Base-by-base conservation (phyloP, 2,797 vertebrate species). In the Huso huso region DNA sequence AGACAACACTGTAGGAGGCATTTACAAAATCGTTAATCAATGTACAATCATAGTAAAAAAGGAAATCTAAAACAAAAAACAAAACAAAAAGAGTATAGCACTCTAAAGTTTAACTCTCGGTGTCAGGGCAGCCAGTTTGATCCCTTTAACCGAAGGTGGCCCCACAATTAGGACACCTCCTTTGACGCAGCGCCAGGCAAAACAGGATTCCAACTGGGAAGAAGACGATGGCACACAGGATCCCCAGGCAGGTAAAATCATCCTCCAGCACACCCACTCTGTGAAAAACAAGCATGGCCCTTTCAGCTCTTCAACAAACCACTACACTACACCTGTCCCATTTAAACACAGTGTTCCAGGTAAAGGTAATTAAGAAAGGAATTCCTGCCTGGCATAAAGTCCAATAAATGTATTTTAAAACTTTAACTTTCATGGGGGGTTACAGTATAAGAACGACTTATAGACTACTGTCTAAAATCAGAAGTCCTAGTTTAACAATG, bases 261-360 rank as follows among this genome's bases (percentile, higher is more conserved):
- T 99, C 96, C 82, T 99, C 95, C 86, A 99, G 81, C 64, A 99
- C 96, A 1, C 97, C 97, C 10, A 99, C 96, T 80, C 97, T 99
- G 87, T 1, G 61, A 37, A 37, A 5, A 37, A 4, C 37, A 37
- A 37, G 37, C 37, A 37, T 1, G 37, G 37, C 4, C 37, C 37
- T 37, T 37, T 37, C 37, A 37, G 37, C 37, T 37, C 37, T 37
- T 37, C 37, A 18, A 18, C 18, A 18, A 18, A 18, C 18, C 18
- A 18, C 18, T 18, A 18, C 18, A 18, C 18, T 37, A 37, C 5
- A 37, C 37, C 37, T 37, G 37, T 37, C 37, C 37, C 37, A 37
- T 5, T 37, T 37, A 37, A 37, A 37, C 37, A 37, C 37, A 37
- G 3, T 37, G 37, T 37, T 37, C 37, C 37, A 37, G 37, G 37